A percentile compares a stretch with the other conserved stretches of the same genome.
These are phyloP conservation scores for Triops cancriformis DNA, from an alignment of 1,140 invertebrate genomes.

Conservation along the genomic window DNA sequence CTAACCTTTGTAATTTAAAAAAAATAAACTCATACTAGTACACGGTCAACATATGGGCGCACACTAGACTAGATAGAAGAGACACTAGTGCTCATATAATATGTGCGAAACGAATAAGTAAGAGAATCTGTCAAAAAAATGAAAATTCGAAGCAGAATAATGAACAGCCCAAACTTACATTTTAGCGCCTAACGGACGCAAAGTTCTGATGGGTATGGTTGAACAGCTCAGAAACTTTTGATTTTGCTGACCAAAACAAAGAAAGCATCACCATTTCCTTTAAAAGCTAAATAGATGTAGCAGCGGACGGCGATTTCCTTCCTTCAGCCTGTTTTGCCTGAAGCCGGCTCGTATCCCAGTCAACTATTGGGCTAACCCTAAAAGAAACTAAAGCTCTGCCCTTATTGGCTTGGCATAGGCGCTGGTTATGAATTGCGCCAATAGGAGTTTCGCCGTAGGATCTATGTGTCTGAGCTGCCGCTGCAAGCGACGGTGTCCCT, in stretches of 20 bases:
- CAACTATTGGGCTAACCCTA: slow-evolving; percentile 13
- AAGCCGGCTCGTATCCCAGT: slow-evolving; percentile 12
- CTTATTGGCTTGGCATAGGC: neutral
- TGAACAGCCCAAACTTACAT: too few species aligned
- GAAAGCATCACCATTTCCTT: neutral
- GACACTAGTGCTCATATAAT: too few species aligned
- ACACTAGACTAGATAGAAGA: too few species aligned
- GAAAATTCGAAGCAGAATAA: too few species aligned
- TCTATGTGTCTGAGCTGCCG: slow-evolving; percentile 1
- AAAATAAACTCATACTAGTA: too few species aligned
- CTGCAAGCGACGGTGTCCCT: slow-evolving; percentile 11
- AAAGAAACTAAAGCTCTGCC: neutral
- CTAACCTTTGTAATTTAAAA: too few species aligned
- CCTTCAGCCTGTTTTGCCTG: neutral
- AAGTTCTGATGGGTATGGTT: neutral
- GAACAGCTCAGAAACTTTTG: neutral
- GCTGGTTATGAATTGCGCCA: neutral
- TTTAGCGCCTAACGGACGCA: too few species aligned
- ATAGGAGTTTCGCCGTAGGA: neutral
- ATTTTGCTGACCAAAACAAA: neutral
- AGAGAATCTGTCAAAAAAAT: too few species aligned
- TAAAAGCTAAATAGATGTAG: slow-evolving; percentile 1
- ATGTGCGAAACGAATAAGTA: too few species aligned
- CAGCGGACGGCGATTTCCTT: slow-evolving; percentile 8
- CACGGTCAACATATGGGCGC: too few species aligned